Percentiles rank a stretch among this genome's conserved stretches.
phyloP scores from a whole-genome alignment of 2,888 invertebrate species.

The Nipponacmea schrenckii region DNA sequence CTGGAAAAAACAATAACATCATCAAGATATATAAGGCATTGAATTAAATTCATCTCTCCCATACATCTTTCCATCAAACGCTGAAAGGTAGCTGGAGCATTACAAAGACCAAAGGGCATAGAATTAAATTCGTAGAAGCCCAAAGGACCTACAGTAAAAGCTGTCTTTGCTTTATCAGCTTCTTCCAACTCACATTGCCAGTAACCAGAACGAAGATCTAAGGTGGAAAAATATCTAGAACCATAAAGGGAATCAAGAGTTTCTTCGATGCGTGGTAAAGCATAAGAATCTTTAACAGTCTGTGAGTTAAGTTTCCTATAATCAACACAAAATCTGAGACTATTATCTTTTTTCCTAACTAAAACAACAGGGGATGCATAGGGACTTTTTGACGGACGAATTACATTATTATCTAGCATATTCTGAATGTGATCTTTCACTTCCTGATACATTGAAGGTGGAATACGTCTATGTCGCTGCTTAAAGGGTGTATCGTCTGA shows the following conservation, averaged over 20 bases:
- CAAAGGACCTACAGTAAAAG: conserved; percentile 23
- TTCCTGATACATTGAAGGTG: conserved; percentile 30
- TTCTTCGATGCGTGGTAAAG: conserved; percentile 26
- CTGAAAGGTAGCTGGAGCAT: conserved; percentile 28
- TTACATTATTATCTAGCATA: conserved; percentile 23
- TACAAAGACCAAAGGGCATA: conserved; percentile 26
- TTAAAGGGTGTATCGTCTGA: conserved; percentile 27
- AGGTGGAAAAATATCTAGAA: conserved; percentile 18
- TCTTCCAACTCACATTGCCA: conserved; percentile 27
- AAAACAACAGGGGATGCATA: conserved; percentile 29
- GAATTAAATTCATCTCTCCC: conserved; percentile 12
- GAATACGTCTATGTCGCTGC: conserved; percentile 27
- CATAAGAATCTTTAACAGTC: conserved; percentile 28
- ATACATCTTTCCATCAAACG: conserved; percentile 23
- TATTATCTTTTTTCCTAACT: conserved; percentile 29
- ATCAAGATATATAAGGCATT: too few species aligned
- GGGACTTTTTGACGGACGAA: conserved; percentile 20
- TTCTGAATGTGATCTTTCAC: conserved; percentile 27
- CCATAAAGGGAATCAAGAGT: conserved; percentile 22
- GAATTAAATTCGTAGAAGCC: conserved; percentile 25
- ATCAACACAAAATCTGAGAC: conserved; percentile 32
- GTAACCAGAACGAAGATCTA: conserved; percentile 23
- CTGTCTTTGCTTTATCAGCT: conserved; percentile 24
- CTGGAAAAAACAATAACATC: too few species aligned
- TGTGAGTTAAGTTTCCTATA: conserved; percentile 20